Conservation (phyloP, 2,888 invertebrate genomes). For the Anaspis maculata region DNA sequence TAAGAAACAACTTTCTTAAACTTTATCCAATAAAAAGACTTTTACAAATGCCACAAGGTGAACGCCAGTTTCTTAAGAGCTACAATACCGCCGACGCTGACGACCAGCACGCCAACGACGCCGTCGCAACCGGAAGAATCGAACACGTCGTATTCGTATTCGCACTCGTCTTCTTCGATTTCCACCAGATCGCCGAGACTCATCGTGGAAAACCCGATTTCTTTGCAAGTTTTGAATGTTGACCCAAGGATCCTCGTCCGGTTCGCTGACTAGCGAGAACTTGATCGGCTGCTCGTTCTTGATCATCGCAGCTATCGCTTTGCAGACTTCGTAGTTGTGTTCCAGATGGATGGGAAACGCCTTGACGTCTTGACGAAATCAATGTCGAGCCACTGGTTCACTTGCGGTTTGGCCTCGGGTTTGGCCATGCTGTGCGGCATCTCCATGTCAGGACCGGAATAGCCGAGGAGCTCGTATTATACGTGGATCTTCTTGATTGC, state of each 20-base stretch:
- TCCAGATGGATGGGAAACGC: slow-evolving; percentile 18
- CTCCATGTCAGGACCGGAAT: slow-evolving; percentile 23
- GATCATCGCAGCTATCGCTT: slow-evolving; percentile 19
- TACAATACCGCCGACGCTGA: slow-evolving; percentile 21
- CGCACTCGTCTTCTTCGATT: slow-evolving; percentile 15
- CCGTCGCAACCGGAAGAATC: slow-evolving; percentile 11
- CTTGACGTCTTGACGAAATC: slow-evolving; percentile 24
- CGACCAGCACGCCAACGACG: slow-evolving; percentile 20
- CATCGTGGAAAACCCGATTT: slow-evolving; percentile 19
- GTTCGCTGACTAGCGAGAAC: slow-evolving; percentile 24
- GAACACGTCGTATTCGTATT: slow-evolving; percentile 16
- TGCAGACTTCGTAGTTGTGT: slow-evolving; percentile 15
- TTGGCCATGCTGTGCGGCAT: slow-evolving; percentile 19
- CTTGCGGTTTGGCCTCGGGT: slow-evolving; percentile 13
- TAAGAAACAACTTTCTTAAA: no score
- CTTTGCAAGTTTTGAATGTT: slow-evolving; percentile 20
- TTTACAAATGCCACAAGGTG: no score
- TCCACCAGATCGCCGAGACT: slow-evolving; percentile 23
- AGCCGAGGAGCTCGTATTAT: slow-evolving; percentile 23
- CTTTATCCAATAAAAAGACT: no score
- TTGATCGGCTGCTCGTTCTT: slow-evolving; percentile 18
- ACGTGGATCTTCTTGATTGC: slow-evolving; percentile 18
- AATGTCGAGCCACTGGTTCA: slow-evolving; percentile 16
- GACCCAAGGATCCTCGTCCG: slow-evolving; percentile 10
- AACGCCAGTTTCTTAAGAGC: slow-evolving; percentile 23